These are phyloP conservation scores for Galerucella nymphaeae DNA, from an alignment of 2,888 invertebrate genomes.

Conservation along the genomic window DNA sequence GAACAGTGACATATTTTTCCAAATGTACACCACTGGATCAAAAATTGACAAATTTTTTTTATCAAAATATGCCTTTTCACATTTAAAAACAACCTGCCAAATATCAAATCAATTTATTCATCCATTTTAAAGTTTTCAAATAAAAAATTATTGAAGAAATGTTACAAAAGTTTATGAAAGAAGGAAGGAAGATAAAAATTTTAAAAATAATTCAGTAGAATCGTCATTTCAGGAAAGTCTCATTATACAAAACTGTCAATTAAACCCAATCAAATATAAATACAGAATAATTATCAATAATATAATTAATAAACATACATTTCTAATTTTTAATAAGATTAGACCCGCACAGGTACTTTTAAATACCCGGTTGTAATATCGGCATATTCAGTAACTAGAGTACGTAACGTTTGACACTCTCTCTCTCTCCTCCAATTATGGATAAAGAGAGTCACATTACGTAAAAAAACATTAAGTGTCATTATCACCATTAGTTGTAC, in stretches of 20 bases:
- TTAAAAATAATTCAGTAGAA: not conserved
- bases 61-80: no score
- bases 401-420: not conserved
- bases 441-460: conserved; percentile 24
- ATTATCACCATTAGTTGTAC: conserved; percentile 27
- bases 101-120: no score
- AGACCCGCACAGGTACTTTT: not conserved
- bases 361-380: not conserved
- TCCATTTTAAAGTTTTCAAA: no score
- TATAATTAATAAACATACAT: not conserved
- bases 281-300: not conserved
- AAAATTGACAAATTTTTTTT: no score
- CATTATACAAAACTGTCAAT: not conserved
- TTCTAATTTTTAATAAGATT: conserved; percentile 5
- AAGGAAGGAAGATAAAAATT: no score
- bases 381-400: not conserved
- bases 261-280: not conserved
- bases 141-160: no score
- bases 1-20: no score
- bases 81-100: no score
- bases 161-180: no score
- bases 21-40: no score
- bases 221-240: not conserved
- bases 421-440: not conserved
- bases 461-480: conserved; percentile 24